A percentile compares a stretch with the other conserved stretches of the same genome.
Conservation (phyloP, 2,113 vertebrate species). For the Acrocephalus arundinaceus region DNA sequence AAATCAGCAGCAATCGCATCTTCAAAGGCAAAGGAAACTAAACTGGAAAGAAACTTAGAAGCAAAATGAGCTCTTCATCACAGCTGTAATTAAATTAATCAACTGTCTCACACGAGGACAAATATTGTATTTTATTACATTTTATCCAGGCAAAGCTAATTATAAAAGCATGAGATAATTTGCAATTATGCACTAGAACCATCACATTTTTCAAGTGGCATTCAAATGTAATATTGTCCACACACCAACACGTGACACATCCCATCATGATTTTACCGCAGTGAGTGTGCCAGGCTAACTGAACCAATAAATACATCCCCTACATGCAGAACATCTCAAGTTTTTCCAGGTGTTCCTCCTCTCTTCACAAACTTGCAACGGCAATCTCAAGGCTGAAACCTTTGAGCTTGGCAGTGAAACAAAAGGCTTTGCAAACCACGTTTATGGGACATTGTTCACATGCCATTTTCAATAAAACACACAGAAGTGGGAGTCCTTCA, state of each 20-base stretch:
- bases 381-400: background rate
- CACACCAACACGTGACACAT: rapidly evolving
- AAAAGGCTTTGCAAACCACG: background rate
- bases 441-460: background rate
- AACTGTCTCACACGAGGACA: background rate
- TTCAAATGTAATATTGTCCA: background rate
- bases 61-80: constrained; percentile 7
- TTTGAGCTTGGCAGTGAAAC: background rate
- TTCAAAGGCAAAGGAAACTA: constrained; percentile 13
- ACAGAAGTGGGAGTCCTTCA: background rate
- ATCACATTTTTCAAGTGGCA: background rate
- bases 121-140: background rate
- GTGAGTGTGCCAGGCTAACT: background rate
- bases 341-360: background rate
- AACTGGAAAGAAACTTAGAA: background rate
- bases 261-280: background rate
- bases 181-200: background rate
- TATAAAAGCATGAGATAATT: constrained; percentile 1
- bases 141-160: background rate
- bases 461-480: background rate
- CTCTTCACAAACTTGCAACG: background rate
- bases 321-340: background rate
- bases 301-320: background rate
- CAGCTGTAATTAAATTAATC: constrained; percentile 23
- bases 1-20: background rate